Evolutionary conservation across 92 coral and sea anemone genomes (phyloP).

Genomic region (Nematostella vectensis): DNA sequence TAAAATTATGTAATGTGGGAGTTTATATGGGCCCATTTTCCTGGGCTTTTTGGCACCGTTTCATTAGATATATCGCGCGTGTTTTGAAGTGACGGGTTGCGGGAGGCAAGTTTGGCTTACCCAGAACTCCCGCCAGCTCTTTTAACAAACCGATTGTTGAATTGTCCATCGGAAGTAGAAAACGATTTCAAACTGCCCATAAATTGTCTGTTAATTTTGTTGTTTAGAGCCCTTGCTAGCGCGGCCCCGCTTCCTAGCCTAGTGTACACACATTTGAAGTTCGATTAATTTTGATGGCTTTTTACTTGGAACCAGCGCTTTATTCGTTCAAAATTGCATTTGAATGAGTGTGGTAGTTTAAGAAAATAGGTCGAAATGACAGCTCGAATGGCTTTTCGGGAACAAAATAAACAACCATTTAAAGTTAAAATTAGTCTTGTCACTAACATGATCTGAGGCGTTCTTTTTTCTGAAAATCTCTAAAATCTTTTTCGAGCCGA

Average conservation of each 20-base stretch:
- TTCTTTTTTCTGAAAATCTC: too few species aligned
- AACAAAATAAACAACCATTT: not conserved
- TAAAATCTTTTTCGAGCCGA: too few species aligned
- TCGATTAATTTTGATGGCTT: not conserved
- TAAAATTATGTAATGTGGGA: too few species aligned
- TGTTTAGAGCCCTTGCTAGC: not conserved
- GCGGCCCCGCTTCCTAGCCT: conserved; percentile 1
- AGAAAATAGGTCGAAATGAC: not conserved
- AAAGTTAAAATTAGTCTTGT: not conserved
- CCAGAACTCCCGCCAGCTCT: conserved; percentile 1
- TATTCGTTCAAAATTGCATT: not conserved
- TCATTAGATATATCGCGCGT: too few species aligned
- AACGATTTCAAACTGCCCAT: not conserved
- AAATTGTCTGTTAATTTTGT: conserved; percentile 1
- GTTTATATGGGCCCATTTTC: too few species aligned
- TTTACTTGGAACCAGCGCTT: not conserved
- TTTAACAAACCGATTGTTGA: conserved; percentile 3
- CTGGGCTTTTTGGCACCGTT: too few species aligned
- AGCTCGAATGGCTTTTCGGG: not conserved
- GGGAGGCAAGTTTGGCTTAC: not conserved
- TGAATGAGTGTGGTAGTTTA: not conserved
- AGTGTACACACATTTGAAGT: not conserved
- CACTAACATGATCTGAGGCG: not conserved
- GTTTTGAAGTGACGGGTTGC: too few species aligned
- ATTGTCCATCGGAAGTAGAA: not conserved